Base-by-base conservation (phyloP, 1,140 invertebrate species). In the Ostrea denselamellosa region DNA sequence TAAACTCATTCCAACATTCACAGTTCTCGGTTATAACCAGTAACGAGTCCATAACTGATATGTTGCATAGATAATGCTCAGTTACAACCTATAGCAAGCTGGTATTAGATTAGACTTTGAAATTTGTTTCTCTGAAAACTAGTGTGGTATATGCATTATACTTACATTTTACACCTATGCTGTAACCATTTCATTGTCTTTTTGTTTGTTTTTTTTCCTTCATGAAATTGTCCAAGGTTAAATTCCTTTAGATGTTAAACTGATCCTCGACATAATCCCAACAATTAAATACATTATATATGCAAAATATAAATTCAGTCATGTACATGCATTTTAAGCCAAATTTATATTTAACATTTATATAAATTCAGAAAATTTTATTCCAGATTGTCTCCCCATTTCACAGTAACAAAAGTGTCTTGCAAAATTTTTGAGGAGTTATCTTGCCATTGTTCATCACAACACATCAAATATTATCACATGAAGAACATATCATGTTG, bases 381-480 rank as follows among this genome's bases (percentile, higher is more conserved):
- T 62, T 62, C 56, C 56, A 62, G 56, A 62, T 62, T 62, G 56
- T 62, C 56, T 62, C 56, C 56, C 56, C 56, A 62, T 62, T 62
- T 62, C 56, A 62, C 56, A 62, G 56, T 62, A 17, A 62, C 8
- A 19, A 19, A 19, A n/a, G 17, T n/a, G 17, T 62, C 12, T 58
- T 58, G 19, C 7, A 19, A 62, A 62, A 62, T 62, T 62, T 14
- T 19, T n/a, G 56, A 62, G 10, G 68, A 77, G 68, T 77, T 77
- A 77, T 34, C 68, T 77, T 25, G 10, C 25, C 68, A 77, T 77
- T 77, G 25, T 77, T 25, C 28, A 77, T 77, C 14, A 44, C 7
- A 77, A 77, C 14, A 10, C 68, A 77, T 77, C 68, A 77, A 34
- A 77, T 77, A 77, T 44, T 77, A 77, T 77, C 68, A 34, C 22